A percentile compares a stretch with the other conserved stretches of the same genome.
Evolutionary conservation across 2,888 invertebrate genomes (phyloP).

Genomic region (Leucophenga maculata): DNA sequence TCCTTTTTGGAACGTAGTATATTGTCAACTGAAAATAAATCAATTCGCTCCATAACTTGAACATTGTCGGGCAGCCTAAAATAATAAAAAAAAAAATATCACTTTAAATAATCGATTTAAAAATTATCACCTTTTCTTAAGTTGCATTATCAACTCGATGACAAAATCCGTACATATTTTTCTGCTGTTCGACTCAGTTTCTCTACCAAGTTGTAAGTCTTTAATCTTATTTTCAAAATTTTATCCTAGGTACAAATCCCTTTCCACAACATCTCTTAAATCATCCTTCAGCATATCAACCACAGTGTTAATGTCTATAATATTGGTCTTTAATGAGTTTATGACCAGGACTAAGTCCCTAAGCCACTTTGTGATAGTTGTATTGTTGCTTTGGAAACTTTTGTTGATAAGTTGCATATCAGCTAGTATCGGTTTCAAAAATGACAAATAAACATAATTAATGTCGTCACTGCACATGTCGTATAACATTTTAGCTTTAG

Average conservation of each 20-base stretch:
- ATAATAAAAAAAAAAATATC: not conserved
- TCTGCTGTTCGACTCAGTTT: not conserved
- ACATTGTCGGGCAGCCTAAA: constrained; percentile 14
- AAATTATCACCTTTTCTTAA: not conserved
- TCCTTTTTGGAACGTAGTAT: constrained; percentile 17
- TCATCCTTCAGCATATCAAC: constrained; percentile 14
- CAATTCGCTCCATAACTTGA: constrained; percentile 6
- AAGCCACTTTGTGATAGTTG: constrained; percentile 4
- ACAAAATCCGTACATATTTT: too few species aligned
- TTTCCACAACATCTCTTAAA: constrained; percentile 5
- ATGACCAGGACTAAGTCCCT: constrained; percentile 21
- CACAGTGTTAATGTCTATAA: constrained; percentile 10
- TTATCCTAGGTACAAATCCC: constrained; percentile 24
- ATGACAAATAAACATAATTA: constrained; percentile 10
- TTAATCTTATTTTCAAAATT: constrained; percentile 29
- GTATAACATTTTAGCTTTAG: constrained; percentile 23
- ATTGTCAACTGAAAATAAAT: constrained; percentile 14
- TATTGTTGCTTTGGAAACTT: constrained; percentile 20
- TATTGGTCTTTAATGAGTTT: constrained; percentile 14
- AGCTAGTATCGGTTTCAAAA: constrained; percentile 24
- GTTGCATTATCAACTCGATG: not conserved
- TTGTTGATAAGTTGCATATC: constrained; percentile 22
- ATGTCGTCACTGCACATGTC: constrained; percentile 15
- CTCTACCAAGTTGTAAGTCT: not conserved
- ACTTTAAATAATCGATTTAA: not conserved